Percentiles rank a stretch among this genome's conserved stretches.
These are phyloP conservation scores for Clunio marinus DNA, from an alignment of 2,888 invertebrate species.

Conservation along the genomic window DNA sequence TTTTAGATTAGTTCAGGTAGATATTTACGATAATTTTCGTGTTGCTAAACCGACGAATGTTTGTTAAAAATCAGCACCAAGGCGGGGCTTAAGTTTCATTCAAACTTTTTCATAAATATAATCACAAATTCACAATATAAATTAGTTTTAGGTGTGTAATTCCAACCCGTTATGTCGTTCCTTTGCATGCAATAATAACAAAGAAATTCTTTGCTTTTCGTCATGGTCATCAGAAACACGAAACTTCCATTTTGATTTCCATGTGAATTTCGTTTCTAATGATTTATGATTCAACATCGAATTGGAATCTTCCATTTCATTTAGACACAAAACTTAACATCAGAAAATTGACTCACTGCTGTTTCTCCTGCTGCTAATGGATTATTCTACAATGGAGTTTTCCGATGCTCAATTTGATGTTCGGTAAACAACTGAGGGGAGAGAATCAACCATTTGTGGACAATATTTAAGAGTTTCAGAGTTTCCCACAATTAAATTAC, in stretches of 20 bases:
- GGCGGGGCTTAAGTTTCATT: no score
- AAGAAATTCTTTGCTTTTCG: not conserved
- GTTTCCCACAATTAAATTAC: constrained; percentile 37
- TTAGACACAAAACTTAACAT: not conserved
- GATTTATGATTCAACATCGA: no score
- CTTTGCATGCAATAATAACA: no score
- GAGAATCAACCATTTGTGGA: constrained; percentile 2
- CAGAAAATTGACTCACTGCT: not conserved
- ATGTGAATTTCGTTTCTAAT: no score
- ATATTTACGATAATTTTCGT: no score
- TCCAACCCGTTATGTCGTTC: no score
- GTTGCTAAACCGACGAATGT: no score
- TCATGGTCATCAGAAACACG: constrained; percentile 4
- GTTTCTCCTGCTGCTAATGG: not conserved
- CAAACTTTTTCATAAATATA: no score
- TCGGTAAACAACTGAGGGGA: constrained; percentile 13
- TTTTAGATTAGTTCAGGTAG: no score
- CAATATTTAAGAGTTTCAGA: constrained; percentile 20
- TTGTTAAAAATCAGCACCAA: no score
- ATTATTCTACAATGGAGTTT: constrained; percentile 8
- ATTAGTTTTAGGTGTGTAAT: no score
- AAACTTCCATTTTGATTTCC: constrained; percentile 29
- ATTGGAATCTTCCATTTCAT: not conserved
- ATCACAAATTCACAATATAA: no score
- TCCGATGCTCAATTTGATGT: not conserved